Evolutionary conservation across 1,140 invertebrate genomes (phyloP).

Genomic region (Drosophila pachea): DNA sequence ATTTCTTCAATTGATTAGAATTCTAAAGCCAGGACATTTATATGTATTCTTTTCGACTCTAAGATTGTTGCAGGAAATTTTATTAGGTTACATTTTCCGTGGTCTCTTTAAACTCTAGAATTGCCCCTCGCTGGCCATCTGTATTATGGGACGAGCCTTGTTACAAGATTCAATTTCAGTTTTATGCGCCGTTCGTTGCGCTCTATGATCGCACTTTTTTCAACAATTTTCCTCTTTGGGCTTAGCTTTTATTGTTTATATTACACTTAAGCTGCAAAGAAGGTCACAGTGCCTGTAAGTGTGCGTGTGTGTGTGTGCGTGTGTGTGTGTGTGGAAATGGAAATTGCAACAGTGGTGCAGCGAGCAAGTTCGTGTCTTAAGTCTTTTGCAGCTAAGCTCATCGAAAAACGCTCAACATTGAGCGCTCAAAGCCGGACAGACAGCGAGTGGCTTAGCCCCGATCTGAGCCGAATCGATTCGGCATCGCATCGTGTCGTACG

Average conservation of each 20-base stretch:
- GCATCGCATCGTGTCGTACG: slow-evolving; percentile 15
- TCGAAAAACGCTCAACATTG: slow-evolving; percentile 47
- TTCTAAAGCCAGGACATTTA: too few species aligned
- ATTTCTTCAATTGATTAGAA: too few species aligned
- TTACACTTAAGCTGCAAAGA: slow-evolving; percentile 40
- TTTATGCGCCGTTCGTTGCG: slow-evolving; percentile 36
- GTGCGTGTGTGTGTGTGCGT: slow-evolving; percentile 33
- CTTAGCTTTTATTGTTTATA: slow-evolving; percentile 23
- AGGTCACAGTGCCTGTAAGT: too few species aligned
- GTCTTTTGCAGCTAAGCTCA: slow-evolving; percentile 58
- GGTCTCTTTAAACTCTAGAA: background rate
- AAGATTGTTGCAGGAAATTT: too few species aligned
- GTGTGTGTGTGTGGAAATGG: slow-evolving; percentile 39
- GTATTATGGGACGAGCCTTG: slow-evolving; percentile 12
- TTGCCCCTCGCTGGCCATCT: slow-evolving; percentile 10
- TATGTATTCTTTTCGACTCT: background rate
- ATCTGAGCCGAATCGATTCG: slow-evolving; percentile 5
- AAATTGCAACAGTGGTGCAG: slow-evolving; percentile 49
- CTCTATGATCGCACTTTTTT: background rate
- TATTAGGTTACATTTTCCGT: too few species aligned
- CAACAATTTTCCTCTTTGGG: background rate
- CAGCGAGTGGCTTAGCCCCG: slow-evolving; percentile 20
- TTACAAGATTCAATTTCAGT: slow-evolving; percentile 56
- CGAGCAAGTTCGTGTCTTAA: slow-evolving; percentile 73
- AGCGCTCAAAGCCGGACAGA: slow-evolving; percentile 37